Base-by-base conservation (phyloP, 37 sponge, comb jelly and placozoan genomes). In the Beroe ovata region DNA sequence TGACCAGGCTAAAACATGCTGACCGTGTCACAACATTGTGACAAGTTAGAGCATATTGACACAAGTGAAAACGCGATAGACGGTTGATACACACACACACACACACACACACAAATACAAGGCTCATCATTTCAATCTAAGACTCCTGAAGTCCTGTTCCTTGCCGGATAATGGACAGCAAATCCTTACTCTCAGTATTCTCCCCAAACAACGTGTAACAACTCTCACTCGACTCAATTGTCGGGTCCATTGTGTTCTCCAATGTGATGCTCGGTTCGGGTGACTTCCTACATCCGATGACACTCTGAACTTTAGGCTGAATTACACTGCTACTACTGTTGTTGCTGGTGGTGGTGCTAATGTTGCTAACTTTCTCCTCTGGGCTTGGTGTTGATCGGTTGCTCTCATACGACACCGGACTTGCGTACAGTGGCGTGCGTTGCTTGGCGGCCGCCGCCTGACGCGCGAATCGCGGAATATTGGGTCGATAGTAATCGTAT, bases 141-240 rank as follows among this genome's bases (percentile, higher is more conserved):
- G 69, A 66, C 30, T 77, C 11, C 38, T 77, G 47, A 0, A 77
- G 84, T 33, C 84, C 84, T 0, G 84, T 77, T 25, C 41, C 84
- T 23, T 77, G 84, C 11, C 84, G 42, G 38, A 77, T 77, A 36
- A 77, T 77, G 8, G 84, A 77, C 1, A 77, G 38, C 23, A 77
- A 25, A 16, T 66, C 69, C 69, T 66, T 66, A 41, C 84, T 77
- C 23, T 77, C 84, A 11, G 54, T 23, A 41, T 77, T 77, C 28
- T 77, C 84, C 3, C 84, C 84, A 41, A 77, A 77, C n/a, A 77
- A 54, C 54, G 84, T 42, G 84, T 77, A 77, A 77, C 84, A 77
- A 1, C 84, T 54, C n/a, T 42, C 84, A 22, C 20, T 54, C 26
- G 47, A 16, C 38, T 42, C 25, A 18, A 14, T 54, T 23, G 47